These are phyloP conservation scores for Centropyge bicolor DNA, from an alignment of 2,797 vertebrate species.

Conservation along the genomic window DNA sequence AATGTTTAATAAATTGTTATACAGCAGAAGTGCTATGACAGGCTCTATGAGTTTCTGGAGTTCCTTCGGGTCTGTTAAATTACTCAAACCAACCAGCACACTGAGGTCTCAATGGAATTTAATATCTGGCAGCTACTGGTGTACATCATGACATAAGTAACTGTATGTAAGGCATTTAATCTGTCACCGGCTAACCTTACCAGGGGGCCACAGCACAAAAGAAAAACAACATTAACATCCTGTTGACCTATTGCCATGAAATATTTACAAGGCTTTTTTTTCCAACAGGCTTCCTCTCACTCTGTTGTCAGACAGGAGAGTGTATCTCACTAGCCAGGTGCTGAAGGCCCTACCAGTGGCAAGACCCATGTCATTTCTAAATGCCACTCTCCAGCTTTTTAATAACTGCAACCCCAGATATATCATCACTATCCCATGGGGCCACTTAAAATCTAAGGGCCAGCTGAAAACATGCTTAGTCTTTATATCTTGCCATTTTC, in stretches of 20 bases:
- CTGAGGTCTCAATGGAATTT: constrained; percentile 40
- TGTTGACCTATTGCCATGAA: constrained; percentile 75
- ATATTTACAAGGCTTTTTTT: constrained; percentile 72
- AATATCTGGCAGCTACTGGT: constrained; percentile 44
- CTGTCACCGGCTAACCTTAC: constrained; percentile 53
- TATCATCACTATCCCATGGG: constrained; percentile 58
- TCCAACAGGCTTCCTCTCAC: constrained; percentile 49
- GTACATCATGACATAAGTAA: constrained; percentile 39
- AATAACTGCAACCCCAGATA: constrained; percentile 72
- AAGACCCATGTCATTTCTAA: constrained; percentile 73
- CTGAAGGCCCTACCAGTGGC: constrained; percentile 59
- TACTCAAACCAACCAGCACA: constrained; percentile 38
- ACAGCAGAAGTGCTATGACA: constrained; percentile 20
- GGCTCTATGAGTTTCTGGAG: constrained; percentile 14
- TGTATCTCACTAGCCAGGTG: constrained; percentile 51
- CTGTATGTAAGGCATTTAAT: constrained; percentile 56
- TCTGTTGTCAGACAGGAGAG: constrained; percentile 50
- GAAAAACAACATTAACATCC: constrained; percentile 76
- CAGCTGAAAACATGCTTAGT: constrained; percentile 61
- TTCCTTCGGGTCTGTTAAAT: constrained; percentile 38
- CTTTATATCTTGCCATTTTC: constrained; percentile 58
- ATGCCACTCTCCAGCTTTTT: constrained; percentile 71
- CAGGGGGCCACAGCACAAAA: constrained; percentile 45
- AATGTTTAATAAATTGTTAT: constrained; percentile 57
- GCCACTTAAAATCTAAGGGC: constrained; percentile 73